Conservation (phyloP, 1,140 invertebrate genomes). For the Brachionus angularis region DNA sequence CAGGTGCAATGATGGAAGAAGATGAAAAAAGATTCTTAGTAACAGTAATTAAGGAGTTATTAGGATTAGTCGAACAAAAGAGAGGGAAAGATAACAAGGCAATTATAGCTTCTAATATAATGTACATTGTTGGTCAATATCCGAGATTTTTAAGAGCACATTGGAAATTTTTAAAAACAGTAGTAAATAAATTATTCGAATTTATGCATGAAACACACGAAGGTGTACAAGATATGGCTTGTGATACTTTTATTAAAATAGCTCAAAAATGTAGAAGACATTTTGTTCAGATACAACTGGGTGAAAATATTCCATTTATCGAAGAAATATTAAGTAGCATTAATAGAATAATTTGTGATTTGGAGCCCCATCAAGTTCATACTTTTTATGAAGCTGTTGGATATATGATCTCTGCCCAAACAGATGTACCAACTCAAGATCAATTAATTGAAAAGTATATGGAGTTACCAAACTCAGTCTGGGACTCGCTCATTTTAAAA, state of each 20-base stretch:
- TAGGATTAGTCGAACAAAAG: slow-evolving; percentile 97
- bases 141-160: slow-evolving; percentile 96
- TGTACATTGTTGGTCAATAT: slow-evolving; percentile 99
- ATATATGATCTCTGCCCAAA: slow-evolving; percentile 94
- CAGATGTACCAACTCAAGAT: slow-evolving; percentile 78
- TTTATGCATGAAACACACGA: slow-evolving; percentile 99
- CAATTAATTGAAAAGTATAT: slow-evolving; percentile 94
- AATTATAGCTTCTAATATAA: slow-evolving; percentile 99
- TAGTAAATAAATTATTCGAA: slow-evolving; percentile 99
- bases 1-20: slow-evolving; percentile 96
- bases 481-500: slow-evolving; percentile 96
- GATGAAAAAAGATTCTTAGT: slow-evolving; percentile 99
- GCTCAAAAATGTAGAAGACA: slow-evolving; percentile 96
- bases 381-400: slow-evolving; percentile 99
- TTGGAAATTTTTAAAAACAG: slow-evolving; percentile 99
- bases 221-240: slow-evolving; percentile 97
- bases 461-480: slow-evolving; percentile 93
- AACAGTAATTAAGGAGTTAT: slow-evolving; percentile 95
- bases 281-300: slow-evolving; percentile 88
- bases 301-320: slow-evolving; percentile 94
- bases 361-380: slow-evolving; percentile 94
- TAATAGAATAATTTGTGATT: slow-evolving; percentile 94
- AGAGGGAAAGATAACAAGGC: slow-evolving; percentile 99
- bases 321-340: slow-evolving; percentile 95
- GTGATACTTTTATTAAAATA: slow-evolving; percentile 99